A percentile compares a stretch with the other conserved stretches of the same genome.
phyloP scores from a whole-genome alignment of 2,888 invertebrate genomes.

The Xestia xanthographa region DNA sequence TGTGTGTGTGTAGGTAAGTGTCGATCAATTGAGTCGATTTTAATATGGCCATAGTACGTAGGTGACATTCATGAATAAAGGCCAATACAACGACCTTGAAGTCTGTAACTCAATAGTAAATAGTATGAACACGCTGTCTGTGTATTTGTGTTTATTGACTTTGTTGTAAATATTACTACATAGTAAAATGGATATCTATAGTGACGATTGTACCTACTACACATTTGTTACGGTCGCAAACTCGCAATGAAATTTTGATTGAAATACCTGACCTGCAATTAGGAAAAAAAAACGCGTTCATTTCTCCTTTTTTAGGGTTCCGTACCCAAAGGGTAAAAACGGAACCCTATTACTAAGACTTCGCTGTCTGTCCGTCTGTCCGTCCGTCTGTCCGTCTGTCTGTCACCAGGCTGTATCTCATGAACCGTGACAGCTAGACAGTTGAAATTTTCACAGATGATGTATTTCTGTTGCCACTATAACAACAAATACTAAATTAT shows the following conservation, averaged over 20 bases:
- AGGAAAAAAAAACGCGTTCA: not conserved
- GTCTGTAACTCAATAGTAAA: not conserved
- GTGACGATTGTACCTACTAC: not conserved
- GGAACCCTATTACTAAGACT: too few relatives aligned
- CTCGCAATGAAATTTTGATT: not conserved
- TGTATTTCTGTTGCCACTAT: too few relatives aligned
- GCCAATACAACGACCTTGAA: not conserved
- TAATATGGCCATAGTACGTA: constrained; percentile 10
- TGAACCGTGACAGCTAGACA: too few relatives aligned
- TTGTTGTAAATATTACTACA: not conserved
- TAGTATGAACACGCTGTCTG: not conserved
- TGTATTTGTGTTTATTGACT: constrained; percentile 3
- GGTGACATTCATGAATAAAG: not conserved
- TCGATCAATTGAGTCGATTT: constrained; percentile 35
- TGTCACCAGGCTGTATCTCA: too few relatives aligned
- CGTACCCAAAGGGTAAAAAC: too few relatives aligned
- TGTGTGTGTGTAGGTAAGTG: constrained; percentile 30
- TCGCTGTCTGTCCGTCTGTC: too few relatives aligned
- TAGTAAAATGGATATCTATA: not conserved
- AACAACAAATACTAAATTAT: too few relatives aligned
- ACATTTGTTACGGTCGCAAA: not conserved
- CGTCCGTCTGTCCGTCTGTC: too few relatives aligned
- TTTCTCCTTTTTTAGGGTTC: not conserved
- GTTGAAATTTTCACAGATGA: too few relatives aligned
- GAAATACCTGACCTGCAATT: not conserved